Base-by-base conservation (phyloP, 53 echinoderm and acorn worm genomes). In the Arbacia lixula region DNA sequence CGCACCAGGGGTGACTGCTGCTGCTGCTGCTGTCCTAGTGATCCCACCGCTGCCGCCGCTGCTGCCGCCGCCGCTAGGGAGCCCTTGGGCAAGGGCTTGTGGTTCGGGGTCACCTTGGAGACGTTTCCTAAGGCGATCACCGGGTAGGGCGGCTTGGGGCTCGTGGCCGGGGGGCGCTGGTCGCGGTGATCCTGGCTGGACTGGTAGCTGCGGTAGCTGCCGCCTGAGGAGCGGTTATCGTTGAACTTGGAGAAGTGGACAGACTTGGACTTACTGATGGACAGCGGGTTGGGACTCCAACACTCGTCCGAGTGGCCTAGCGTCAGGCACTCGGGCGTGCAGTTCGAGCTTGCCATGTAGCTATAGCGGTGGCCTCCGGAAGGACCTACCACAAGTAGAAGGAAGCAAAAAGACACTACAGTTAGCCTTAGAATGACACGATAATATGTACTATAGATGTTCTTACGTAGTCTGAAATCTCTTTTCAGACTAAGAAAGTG, bases 271-370 rank as follows among this genome's bases (percentile, higher is more conserved):
- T 81, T 81, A 64, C 31, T 33, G 62, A 63, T 46, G 22, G 82
- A 40, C 26, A 43, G 16, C 3, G 57, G 84, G 33, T 83, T 85
- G 12, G 86, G 88, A 74, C 85, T 83, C 99, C 94, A 92, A 41
- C 99, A 99, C 31, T 87, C 91, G 20, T 99, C 99, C 3, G 95
- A 89, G 76, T 99, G 99, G 54, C 99, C 99, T 2, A 88, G 63
- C 14, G 95, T 91, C n/a, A 72, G 81, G 61, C 99, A 99, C 49
- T 99, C 99, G 5, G 88, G 91, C 2, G 92, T 95, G 60, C 99
- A 99, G 75, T 90, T 84, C 29, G 95, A 91, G 28, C 99, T 94
- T 12, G 87, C 92, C 84, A 90, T 86, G 87, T 92, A 92, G 74
- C 84, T 86, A 81, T 61, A 64, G 40, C 82, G 82, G 82, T 81